Evolutionary conservation across 2,113 vertebrate genomes (phyloP).

Genomic region (Perca schrenkii): DNA sequence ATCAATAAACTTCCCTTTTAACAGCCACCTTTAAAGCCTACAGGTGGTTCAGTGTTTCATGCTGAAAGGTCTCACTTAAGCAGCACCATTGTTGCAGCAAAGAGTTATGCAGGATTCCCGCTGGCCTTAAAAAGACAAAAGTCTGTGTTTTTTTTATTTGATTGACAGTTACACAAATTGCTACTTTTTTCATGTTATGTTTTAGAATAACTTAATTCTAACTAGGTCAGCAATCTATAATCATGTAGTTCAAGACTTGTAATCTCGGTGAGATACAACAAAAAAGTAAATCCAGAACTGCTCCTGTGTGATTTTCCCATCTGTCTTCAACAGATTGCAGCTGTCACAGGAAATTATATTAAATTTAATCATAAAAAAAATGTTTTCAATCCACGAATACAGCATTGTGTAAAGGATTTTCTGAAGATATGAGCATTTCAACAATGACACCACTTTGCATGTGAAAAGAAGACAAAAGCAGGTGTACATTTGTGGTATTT

Average conservation of each 20-base stretch:
- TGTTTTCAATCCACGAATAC: background rate
- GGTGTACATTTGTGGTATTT: background rate
- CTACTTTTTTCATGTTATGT: background rate
- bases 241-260: background rate
- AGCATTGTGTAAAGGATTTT: background rate
- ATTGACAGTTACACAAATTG: background rate
- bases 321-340: background rate
- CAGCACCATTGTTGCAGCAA: background rate
- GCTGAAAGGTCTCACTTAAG: background rate
- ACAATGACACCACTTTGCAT: background rate
- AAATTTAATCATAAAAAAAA: background rate
- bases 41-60: background rate
- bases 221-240: background rate
- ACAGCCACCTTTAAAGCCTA: background rate
- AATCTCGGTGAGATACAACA: background rate
- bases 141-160: too few species aligned
- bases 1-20: background rate
- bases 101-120: background rate
- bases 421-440: background rate
- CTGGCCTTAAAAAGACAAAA: background rate
- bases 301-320: background rate
- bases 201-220: background rate
- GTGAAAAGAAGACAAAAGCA: background rate
- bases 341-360: background rate
- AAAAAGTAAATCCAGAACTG: background rate